Conservation (phyloP, 2,113 vertebrate genomes). For the Toxotes jaculatrix region DNA sequence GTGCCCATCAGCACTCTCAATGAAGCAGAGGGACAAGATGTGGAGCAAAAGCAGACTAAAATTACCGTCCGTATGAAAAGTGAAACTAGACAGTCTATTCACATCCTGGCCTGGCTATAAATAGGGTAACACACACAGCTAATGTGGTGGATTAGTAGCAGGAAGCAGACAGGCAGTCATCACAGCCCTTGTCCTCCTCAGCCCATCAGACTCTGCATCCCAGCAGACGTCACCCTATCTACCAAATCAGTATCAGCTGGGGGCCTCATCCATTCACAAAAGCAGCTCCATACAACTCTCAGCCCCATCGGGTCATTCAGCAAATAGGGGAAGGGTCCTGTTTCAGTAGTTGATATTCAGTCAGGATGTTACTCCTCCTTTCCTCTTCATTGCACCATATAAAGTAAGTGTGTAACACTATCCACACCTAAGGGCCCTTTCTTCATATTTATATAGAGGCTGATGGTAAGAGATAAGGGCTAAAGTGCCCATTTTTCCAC, state of each 20-base stretch:
- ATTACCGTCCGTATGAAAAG: constrained; percentile 84
- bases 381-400: constrained; percentile 62
- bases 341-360: constrained; percentile 78
- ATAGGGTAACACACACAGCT: constrained; percentile 79
- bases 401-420: constrained; percentile 72
- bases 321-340: constrained; percentile 64
- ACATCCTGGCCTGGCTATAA: constrained; percentile 85
- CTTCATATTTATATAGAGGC: constrained; percentile 72
- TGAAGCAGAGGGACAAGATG: constrained; percentile 56
- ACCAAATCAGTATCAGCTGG: constrained; percentile 79
- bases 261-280: constrained; percentile 78
- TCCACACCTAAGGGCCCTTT: constrained; percentile 62
- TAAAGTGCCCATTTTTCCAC: constrained; percentile 62
- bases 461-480: constrained; percentile 57
- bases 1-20: constrained; percentile 57
- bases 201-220: constrained; percentile 70
- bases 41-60: constrained; percentile 76
- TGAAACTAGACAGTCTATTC: constrained; percentile 84
- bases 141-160: constrained; percentile 85
- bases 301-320: constrained; percentile 62
- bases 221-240: constrained; percentile 83
- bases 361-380: constrained; percentile 73
- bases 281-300: constrained; percentile 57
- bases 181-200: constrained; percentile 71
- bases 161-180: constrained; percentile 85